phyloP scores from a whole-genome alignment of 2,113 vertebrate genomes.

The Stigmatopora nigra region DNA sequence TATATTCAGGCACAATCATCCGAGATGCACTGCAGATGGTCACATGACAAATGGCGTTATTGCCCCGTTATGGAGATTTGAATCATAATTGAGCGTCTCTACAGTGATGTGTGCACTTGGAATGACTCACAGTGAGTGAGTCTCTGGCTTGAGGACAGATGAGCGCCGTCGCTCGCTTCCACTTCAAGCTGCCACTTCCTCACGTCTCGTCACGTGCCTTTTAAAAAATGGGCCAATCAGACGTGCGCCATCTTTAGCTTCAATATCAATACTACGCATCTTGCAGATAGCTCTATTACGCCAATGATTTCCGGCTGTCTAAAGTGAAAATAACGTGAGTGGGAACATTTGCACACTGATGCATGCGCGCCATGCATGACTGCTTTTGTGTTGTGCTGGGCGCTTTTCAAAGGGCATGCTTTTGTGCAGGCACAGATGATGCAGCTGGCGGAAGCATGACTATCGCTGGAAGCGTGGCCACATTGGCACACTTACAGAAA shows the following conservation, averaged over 20 bases:
- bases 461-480: slow-evolving; percentile 63
- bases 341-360: slow-evolving; percentile 56
- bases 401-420: slow-evolving; percentile 64
- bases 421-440: slow-evolving; percentile 65
- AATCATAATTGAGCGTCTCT: slow-evolving; percentile 66
- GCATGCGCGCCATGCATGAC: slow-evolving; percentile 55
- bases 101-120: slow-evolving; percentile 53
- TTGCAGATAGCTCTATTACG: not conserved
- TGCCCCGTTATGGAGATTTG: slow-evolving; percentile 65
- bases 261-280: not conserved
- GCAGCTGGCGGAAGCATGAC: slow-evolving; percentile 66
- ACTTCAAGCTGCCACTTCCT: slow-evolving; percentile 35
- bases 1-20: slow-evolving; percentile 50
- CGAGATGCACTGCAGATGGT: slow-evolving; percentile 56
- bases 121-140: slow-evolving; percentile 60
- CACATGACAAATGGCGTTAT: slow-evolving; percentile 65
- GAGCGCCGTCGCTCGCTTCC: slow-evolving; percentile 55
- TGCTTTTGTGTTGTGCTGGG: slow-evolving; percentile 58
- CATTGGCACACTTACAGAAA: slow-evolving; percentile 65
- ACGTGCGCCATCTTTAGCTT: not conserved
- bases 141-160: slow-evolving; percentile 58
- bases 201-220: slow-evolving; percentile 35
- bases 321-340: slow-evolving; percentile 45
- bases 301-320: slow-evolving; percentile 15
- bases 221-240: slow-evolving; percentile 16